Base-by-base conservation (phyloP, 2,888 invertebrate species). In the Idaea aversata region DNA sequence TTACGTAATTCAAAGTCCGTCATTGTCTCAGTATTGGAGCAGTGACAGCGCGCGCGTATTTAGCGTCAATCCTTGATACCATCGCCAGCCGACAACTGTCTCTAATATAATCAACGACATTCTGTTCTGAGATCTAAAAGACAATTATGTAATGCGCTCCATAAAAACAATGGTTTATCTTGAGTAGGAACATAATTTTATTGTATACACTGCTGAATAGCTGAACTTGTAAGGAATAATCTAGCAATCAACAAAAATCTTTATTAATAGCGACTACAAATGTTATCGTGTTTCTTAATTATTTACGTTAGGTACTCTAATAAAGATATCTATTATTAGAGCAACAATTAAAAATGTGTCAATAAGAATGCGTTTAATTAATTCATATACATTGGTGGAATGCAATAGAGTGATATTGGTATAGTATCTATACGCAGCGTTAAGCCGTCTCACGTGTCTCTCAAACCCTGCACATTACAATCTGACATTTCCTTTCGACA, bases 401-500 rank as follows among this genome's bases (percentile, higher is more conserved):
- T 75, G 77, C 77, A 79, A 79, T 84, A 79, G 83, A 82, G 82
- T 77, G 80, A 72, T 73, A 74, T 74, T 47, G 7, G 78, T 47
- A 47, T 47, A 36, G 83, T 85, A 82, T 85, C 86, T 83, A 86
- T 85, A 84, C 86, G 87, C 85, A 81, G 80, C 72, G 74, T 82
- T 90, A 90, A 91, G 87, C 89, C 87, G 78, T 88, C 84, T 87
- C 89, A 87, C 82, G 81, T 81, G 82, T 79, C 84, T 47, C 83
- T 74, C 80, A 80, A 86, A 47, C 88, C 86, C 89, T 89, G 88
- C 85, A 87, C 86, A 84, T 90, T 90, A 88, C 92, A 90, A 93
- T 92, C 93, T 88, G 93, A 93, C 93, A 88, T 93, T 93, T 93
- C 93, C 93, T 92, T 88, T 90, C 88, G 93, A 91, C 92, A 90